These are phyloP conservation scores for Prunella strophiata DNA, from an alignment of 2,797 vertebrate species.

Conservation along the genomic window DNA sequence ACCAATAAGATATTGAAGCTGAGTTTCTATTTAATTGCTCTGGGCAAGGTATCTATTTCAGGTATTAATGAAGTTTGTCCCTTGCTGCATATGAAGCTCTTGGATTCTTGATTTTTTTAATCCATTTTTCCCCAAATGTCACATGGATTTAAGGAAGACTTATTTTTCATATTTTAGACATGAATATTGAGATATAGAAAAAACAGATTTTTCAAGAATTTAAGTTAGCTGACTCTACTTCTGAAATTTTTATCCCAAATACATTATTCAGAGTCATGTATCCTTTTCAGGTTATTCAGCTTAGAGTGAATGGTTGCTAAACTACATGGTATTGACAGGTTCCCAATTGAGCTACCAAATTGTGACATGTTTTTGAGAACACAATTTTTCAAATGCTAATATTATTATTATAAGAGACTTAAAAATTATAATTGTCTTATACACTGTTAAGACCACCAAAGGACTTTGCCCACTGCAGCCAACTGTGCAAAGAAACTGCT, in stretches of 20 bases:
- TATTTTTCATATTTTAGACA: neutral
- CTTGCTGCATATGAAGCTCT: neutral
- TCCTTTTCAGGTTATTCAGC: neutral
- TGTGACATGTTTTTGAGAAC: neutral
- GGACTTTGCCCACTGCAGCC: neutral
- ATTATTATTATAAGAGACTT: neutral
- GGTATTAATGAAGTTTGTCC: neutral
- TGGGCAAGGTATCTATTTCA: neutral
- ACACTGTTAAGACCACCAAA: neutral
- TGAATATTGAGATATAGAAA: neutral
- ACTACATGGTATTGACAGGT: neutral
- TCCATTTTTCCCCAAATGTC: neutral
- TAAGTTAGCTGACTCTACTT: neutral
- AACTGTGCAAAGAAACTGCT: neutral
- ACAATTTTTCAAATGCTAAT: neutral
- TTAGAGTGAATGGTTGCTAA: neutral
- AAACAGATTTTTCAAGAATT: neutral
- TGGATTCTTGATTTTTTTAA: neutral
- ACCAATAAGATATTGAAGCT: neutral
- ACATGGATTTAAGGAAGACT: neutral
- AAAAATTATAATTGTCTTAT: neutral
- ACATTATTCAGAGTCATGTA: neutral
- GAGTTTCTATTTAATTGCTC: neutral
- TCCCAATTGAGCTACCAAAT: neutral
- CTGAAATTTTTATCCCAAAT: neutral